Base-by-base conservation (phyloP, 2,797 vertebrate genomes). In the Chrysocyon brachyurus region DNA sequence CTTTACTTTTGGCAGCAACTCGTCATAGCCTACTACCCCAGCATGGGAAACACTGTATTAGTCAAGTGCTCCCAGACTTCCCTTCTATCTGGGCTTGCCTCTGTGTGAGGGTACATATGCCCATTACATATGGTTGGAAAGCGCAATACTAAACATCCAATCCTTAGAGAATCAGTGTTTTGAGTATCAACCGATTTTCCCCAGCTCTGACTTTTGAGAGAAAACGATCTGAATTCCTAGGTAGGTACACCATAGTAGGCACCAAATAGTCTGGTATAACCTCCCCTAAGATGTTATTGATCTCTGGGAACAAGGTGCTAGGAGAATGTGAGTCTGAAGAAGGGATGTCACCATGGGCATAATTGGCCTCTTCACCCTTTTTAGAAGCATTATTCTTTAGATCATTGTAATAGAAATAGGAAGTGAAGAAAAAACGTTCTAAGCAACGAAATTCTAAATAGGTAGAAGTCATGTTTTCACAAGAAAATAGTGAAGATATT, bases 381-480 rank as follows among this genome's bases (percentile, higher is more conserved):
- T 79, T n/a, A 68, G 63, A 81, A 49, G 3, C 46, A 2, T 46
- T 90, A 36, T 78, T 64, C 52, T 61, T 59, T 19, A 85, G 46
- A 89, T 54, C 31, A 85, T 77, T 52, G 40, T 63, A 68, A 83
- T 33, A 95, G n/a, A 90, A 94, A 81, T 8, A 66, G 22, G 24
- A 66, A 81, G 56, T 11, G 40, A 33, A 14, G 22, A 31, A n/a
- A 52, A 54, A 46, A 17, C 12, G 10, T 56, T 84, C 70, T 75
- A 86, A 88, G 73, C 56, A 73, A 83, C 24, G 12, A 77, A 85
- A 78, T 82, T 85, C 91, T 84, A 87, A 81, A 86, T 26, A 28
- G 6, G 52, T 40, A 33, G n/a, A 68, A 87, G 22, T 49, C 40
- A 84, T 49, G 5, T 79, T 86, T 90, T 93, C 68, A 93, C 3